Evolutionary conservation across 2,888 invertebrate species (phyloP), one percentile per base, ranked within the genome.

Genomic region (Leptarthrus brevirostris): DNA sequence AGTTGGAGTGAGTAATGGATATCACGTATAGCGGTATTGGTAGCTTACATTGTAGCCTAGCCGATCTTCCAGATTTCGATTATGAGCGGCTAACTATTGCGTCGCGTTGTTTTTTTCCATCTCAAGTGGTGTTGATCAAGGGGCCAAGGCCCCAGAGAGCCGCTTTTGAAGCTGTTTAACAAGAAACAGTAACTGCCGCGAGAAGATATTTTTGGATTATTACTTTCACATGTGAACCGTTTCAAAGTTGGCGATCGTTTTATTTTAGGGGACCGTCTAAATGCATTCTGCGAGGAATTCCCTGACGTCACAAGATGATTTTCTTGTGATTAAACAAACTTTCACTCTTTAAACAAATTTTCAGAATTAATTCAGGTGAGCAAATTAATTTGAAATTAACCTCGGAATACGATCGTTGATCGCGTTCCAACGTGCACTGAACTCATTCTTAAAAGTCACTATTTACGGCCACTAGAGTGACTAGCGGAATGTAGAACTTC

Each of bases 1-100:
- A 24, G 64, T 66, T 47, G 64, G 44, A 47, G 64, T 66, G 64
- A 66, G 64, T 58, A 58, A 58, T 40, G 58, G 16, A 36, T 58
- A 58, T 58, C 58, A 20, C 20, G 58, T 58, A 26, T 36, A 36
- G 20, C 36, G 34, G 56, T 58, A 26, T n/a, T 56, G 20, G 58
- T 58, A 2, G 40, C 18, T 58, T 8, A 40, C 12, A 40, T 40
- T 6, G 30, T 30, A 30, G 30, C 8, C 14, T 26, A 56, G 56
- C 16, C 58, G 36, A 58, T 58, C 58, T 36, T 58, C 58, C 58
- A 58, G 58, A 36, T 58, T 58, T 34, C 20, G 36, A 58, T 58
- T 58, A 20, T n/a, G 34, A 18, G 36, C 18, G 18, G 34, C 34
- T 36, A 8, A 24, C n/a, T 64, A 64, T 64, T 66, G 64, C 64